These are phyloP conservation scores for Drosophila aff. DNA, from an alignment of 1,140 invertebrate genomes.

Conservation along the genomic window DNA sequence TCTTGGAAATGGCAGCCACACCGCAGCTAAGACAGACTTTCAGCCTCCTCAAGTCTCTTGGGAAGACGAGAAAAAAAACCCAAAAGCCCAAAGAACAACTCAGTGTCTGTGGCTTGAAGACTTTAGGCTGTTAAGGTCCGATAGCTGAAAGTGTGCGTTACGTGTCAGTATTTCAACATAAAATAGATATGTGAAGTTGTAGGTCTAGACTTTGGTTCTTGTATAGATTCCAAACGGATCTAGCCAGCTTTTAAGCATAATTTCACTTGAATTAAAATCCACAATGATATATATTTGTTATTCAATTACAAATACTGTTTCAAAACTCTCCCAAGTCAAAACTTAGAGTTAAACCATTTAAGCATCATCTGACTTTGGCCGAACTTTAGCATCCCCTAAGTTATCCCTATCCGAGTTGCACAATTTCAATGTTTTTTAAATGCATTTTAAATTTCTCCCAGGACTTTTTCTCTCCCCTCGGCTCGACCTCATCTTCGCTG, in stretches of 20 bases:
- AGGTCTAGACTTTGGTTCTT: too few species aligned
- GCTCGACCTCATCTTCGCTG: conserved; percentile 12
- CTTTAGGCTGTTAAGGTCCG: neutral
- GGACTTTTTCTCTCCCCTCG: conserved; percentile 13
- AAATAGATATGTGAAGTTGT: neutral
- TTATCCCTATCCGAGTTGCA: conserved; percentile 1
- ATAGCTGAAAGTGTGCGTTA: conserved; percentile 6
- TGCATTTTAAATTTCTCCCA: conserved; percentile 54
- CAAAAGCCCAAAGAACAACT: neutral
- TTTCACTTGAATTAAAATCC: neutral
- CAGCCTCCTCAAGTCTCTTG: conserved; percentile 7
- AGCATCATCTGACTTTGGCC: conserved; percentile 2
- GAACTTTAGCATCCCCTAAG: conserved; percentile 5
- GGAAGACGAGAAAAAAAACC: neutral
- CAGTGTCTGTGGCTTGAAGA: neutral
- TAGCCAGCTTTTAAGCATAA: neutral
- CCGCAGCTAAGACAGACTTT: conserved; percentile 13
- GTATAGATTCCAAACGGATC: too few species aligned
- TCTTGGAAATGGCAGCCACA: conserved; percentile 15
- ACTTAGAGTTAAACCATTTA: conserved; percentile 1
- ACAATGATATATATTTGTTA: neutral
- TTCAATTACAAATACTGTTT: neutral
- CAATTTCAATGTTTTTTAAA: conserved; percentile 43
- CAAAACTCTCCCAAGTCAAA: neutral
- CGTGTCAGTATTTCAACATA: neutral